These are phyloP conservation scores for Papilio elwesi DNA, from an alignment of 2,888 invertebrate species.

Conservation along the genomic window DNA sequence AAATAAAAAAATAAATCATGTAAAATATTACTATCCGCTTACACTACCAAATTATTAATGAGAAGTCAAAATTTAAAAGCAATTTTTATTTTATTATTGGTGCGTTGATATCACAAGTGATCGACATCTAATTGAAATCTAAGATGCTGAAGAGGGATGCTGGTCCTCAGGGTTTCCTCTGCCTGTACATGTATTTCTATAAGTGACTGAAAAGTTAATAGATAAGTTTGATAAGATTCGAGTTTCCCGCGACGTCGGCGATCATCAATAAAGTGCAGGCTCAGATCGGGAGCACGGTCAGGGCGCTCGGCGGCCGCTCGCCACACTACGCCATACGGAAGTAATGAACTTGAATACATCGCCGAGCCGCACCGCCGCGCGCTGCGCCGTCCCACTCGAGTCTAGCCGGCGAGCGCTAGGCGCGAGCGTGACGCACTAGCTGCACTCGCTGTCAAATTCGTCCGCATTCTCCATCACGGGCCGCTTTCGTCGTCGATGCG, in stretches of 20 bases:
- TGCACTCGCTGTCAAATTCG: slow-evolving; percentile 78
- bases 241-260: slow-evolving; percentile 46
- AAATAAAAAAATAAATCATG: neutral
- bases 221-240: slow-evolving; percentile 24
- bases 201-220: slow-evolving; percentile 40
- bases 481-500: slow-evolving; percentile 84
- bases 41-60: neutral
- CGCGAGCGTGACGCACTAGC: slow-evolving; percentile 78
- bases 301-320: slow-evolving; percentile 68
- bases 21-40: neutral
- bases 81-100: neutral
- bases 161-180: neutral
- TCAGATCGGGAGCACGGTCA: slow-evolving; percentile 74
- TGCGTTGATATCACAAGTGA: neutral
- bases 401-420: slow-evolving; percentile 67
- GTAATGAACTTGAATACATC: slow-evolving; percentile 85
- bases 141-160: neutral
- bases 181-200: slow-evolving; percentile 41
- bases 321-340: slow-evolving; percentile 72
- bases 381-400: slow-evolving; percentile 73
- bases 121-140: neutral
- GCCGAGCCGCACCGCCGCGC: slow-evolving; percentile 68
- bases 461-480: slow-evolving; percentile 82
- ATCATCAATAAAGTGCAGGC: slow-evolving; percentile 55
- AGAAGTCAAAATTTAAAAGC: neutral